Evolutionary conservation across 2,888 invertebrate genomes (phyloP), one percentile per base, ranked within the genome.

Genomic region (Agonum fuliginosum): DNA sequence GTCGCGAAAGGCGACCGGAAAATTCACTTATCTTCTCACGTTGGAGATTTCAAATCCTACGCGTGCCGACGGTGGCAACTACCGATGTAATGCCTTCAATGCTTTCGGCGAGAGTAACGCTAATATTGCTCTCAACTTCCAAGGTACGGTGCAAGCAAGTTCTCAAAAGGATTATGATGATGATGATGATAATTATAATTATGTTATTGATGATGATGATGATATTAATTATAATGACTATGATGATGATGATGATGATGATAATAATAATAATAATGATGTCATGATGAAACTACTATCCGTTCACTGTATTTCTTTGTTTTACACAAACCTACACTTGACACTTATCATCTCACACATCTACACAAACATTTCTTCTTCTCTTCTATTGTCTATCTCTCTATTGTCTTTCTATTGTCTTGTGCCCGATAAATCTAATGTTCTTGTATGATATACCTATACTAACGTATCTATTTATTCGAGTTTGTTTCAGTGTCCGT

Each of bases 81-180:
- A 99, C 91, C 94, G 98, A 86, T 99, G 99, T 91, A 98, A 98
- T 88, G 99, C 99, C 84, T 95, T 97, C 90, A 99, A 99, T 91
- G 93, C 94, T 88, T 95, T 94, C 89, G 99, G 99, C 88, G 99
- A 99, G 91, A 98, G 98, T 90, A 99, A 99, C 91, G 99, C 99
- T 84, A 99, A 99, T 89, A 99, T 99, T 90, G 97, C 98, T 86
- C 95, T 99, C 86, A 99, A 99, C 89, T 97, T 99, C 91, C 97
- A 97, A 95, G 97, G 97, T 97, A 75, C 67, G 67, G 75, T 75
- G 75, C 75, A 75, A 65, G 24, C 75, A 75, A 65, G 48, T 67
- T 75, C 65, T 67, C 75, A 75, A 75, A 75, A 6, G 75, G 75
- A 65, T 67, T 46, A 67, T 75, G 51, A 75, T 65, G 20, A 67